A percentile compares a stretch with the other conserved stretches of the same genome.
Conservation (phyloP, 2,113 vertebrate genomes). For the Bagarius yarrelli region DNA sequence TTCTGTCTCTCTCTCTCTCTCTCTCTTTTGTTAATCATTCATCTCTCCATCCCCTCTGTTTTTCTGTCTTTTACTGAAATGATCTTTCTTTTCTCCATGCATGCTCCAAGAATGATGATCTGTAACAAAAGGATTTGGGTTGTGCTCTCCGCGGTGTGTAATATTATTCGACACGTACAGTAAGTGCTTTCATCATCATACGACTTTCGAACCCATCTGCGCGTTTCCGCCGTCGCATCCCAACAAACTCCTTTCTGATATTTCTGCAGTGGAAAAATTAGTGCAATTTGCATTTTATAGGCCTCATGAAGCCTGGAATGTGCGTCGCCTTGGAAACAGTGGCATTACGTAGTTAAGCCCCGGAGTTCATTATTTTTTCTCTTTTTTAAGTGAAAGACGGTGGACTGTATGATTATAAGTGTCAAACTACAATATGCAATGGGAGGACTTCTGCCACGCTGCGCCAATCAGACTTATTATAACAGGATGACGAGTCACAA, state of each 20-base stretch:
- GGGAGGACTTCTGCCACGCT: slow-evolving; percentile 54
- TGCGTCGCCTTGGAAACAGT: slow-evolving; percentile 51
- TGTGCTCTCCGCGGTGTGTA: neutral
- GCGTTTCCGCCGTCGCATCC: slow-evolving; percentile 29
- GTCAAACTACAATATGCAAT: slow-evolving; percentile 54
- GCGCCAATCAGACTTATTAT: slow-evolving; percentile 70
- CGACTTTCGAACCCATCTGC: neutral
- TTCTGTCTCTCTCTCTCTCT: neutral
- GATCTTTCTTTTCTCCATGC: too few species aligned
- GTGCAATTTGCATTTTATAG: slow-evolving; percentile 50
- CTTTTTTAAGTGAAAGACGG: slow-evolving; percentile 18
- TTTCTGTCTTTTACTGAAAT: too few species aligned
- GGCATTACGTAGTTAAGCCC: slow-evolving; percentile 43
- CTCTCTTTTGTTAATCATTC: neutral
- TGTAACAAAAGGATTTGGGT: neutral
- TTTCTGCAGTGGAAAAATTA: slow-evolving; percentile 27
- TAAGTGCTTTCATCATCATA: slow-evolving; percentile 11
- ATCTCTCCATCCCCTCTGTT: too few species aligned
- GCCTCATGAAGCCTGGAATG: slow-evolving; percentile 42
- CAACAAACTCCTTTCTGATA: slow-evolving; percentile 24
- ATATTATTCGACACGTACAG: neutral
- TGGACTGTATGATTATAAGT: slow-evolving; percentile 55
- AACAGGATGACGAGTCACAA: slow-evolving; percentile 73
- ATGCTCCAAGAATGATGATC: neutral
- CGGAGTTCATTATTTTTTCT: neutral